phyloP scores from a whole-genome alignment of 2,888 invertebrate genomes.

The Drosophila kokeensis region DNA sequence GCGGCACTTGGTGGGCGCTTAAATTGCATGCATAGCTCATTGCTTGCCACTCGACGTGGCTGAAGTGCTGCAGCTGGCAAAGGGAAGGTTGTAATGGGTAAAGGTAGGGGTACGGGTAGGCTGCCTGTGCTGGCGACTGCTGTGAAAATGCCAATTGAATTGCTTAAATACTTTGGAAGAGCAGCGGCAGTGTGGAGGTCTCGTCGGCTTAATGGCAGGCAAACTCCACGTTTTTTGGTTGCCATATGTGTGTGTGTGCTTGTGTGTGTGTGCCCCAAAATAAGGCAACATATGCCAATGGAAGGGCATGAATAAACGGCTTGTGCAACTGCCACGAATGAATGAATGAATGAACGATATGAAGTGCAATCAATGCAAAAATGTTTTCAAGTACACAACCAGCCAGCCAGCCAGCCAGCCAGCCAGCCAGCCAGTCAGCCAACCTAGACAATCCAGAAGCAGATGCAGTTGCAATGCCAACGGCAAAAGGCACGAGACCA shows the following conservation, averaged over 20 bases:
- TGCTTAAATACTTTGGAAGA: conserved; percentile 75
- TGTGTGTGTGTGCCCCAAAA: conserved; percentile 39
- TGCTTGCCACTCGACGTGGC: conserved; percentile 73
- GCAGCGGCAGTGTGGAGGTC: conserved; percentile 30
- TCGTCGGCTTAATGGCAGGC: conserved; percentile 60
- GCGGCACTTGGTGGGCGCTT: conserved; percentile 56
- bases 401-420: conserved; percentile 18
- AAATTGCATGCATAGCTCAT: conserved; percentile 81
- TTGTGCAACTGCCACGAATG: conserved; percentile 41
- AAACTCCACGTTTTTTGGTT: conserved; percentile 55
- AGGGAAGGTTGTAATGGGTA: conserved; percentile 1
- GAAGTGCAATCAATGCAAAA: conserved; percentile 84
- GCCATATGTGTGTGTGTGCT: conserved; percentile 34
- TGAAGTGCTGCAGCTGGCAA: conserved; percentile 56
- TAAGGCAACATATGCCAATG: conserved; percentile 74
- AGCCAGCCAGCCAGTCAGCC: conserved; percentile 19
- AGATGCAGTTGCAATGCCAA: conserved; percentile 48
- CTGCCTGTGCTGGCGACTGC: conserved; percentile 41
- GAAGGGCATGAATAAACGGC: conserved; percentile 64
- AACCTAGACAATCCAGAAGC: conserved; percentile 50
- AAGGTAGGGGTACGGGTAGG: background rate
- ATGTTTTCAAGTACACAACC: conserved; percentile 70
- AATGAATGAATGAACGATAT: conserved; percentile 64
- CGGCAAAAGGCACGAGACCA: conserved; percentile 16
- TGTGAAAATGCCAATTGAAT: conserved; percentile 77